phyloP scores from a whole-genome alignment of 2,888 invertebrate species.

The Tenthredo livida region DNA sequence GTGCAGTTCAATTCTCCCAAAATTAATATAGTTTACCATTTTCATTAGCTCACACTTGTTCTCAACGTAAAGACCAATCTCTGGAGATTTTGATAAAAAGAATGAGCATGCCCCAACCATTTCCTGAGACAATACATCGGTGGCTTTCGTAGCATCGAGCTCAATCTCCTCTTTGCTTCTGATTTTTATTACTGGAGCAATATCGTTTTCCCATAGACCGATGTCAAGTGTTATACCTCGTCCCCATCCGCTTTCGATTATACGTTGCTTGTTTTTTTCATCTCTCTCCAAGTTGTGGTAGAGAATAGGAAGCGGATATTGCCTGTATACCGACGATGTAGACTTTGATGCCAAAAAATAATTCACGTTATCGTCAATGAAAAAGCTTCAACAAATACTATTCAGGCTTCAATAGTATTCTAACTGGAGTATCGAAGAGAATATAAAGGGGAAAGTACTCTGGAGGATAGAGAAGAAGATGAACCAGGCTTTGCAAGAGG shows the following conservation, averaged over 20 bases:
- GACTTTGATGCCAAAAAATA: neutral
- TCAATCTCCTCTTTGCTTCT: slow-evolving; percentile 54
- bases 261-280: slow-evolving; percentile 55
- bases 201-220: slow-evolving; percentile 65
- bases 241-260: slow-evolving; percentile 66
- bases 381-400: neutral
- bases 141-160: slow-evolving; percentile 67
- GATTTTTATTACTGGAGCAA: slow-evolving; percentile 63
- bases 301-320: slow-evolving; percentile 1
- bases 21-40: slow-evolving; percentile 64
- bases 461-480: slow-evolving; percentile 14
- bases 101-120: slow-evolving; percentile 80
- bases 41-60: slow-evolving; percentile 80
- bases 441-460: neutral
- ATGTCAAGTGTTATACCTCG: slow-evolving; percentile 61
- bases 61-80: slow-evolving; percentile 79
- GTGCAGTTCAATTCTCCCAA: neutral
- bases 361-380: neutral
- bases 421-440: neutral
- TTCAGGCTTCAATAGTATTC: neutral
- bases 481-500: neutral
- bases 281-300: slow-evolving; percentile 25
- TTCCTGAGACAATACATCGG: slow-evolving; percentile 80
- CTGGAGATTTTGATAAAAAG: slow-evolving; percentile 80
- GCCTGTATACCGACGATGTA: neutral